These are phyloP conservation scores for Ammodytes marinus DNA, from an alignment of 2,113 vertebrate genomes.

Conservation along the genomic window DNA sequence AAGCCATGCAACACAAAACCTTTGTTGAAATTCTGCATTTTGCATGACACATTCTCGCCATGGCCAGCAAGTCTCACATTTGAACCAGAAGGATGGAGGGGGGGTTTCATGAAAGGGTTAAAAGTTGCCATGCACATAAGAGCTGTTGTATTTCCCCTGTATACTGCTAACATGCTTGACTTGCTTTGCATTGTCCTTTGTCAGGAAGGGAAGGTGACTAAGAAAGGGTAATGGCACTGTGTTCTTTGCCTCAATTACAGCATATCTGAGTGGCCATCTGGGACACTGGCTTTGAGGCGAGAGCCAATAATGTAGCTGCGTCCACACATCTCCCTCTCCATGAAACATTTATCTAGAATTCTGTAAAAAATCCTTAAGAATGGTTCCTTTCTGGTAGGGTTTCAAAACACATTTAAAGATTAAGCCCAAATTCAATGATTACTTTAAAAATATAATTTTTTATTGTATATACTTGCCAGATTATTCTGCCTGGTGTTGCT, in stretches of 20 bases:
- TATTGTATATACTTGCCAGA: too few species aligned
- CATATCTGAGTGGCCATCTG: slow-evolving; percentile 39
- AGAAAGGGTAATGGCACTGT: slow-evolving; percentile 55
- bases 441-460: too few species aligned
- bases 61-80: background rate
- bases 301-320: slow-evolving; percentile 19
- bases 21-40: too few species aligned
- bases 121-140: slow-evolving; percentile 19
- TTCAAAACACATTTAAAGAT: background rate
- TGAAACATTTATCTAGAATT: background rate
- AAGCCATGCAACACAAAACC: too few species aligned
- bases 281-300: slow-evolving; percentile 56
- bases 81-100: background rate
- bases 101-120: slow-evolving; percentile 7
- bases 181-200: slow-evolving; percentile 69
- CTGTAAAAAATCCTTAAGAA: background rate
- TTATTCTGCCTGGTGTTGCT: background rate
- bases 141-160: background rate
- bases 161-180: slow-evolving; percentile 61
- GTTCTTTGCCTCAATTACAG: slow-evolving; percentile 70
- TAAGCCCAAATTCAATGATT: background rate
- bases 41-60: too few species aligned
- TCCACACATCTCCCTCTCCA: background rate
- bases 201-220: slow-evolving; percentile 66
- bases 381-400: background rate